These are phyloP conservation scores for Hypercompe scribonia DNA, from an alignment of 2,888 invertebrate species.

Conservation along the genomic window DNA sequence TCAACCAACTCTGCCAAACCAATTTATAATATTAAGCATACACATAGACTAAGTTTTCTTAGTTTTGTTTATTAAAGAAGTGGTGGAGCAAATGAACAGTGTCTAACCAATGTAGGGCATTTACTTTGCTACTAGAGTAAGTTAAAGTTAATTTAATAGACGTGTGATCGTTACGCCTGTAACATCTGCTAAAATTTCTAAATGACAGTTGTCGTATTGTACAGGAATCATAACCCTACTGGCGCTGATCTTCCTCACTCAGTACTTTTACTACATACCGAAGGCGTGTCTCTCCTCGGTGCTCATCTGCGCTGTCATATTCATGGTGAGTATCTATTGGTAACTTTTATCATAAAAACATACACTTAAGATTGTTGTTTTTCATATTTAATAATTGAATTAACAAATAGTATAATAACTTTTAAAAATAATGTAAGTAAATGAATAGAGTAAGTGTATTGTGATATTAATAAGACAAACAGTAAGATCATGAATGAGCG, in stretches of 20 bases:
- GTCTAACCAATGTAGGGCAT: not conserved
- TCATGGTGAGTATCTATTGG: constrained; percentile 87
- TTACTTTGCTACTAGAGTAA: not conserved
- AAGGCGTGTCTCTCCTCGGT: constrained; percentile 94
- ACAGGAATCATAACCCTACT: constrained; percentile 92
- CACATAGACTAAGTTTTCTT: too few relatives aligned
- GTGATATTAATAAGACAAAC: not conserved
- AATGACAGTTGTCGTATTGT: not conserved
- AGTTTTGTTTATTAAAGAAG: too few relatives aligned
- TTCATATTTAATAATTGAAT: too few relatives aligned
- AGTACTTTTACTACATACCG: constrained; percentile 95
- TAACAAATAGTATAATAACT: too few relatives aligned
- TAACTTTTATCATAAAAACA: not conserved
- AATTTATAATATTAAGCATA: too few relatives aligned
- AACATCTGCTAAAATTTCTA: not conserved
- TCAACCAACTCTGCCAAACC: too few relatives aligned
- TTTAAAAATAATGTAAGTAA: not conserved
- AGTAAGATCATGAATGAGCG: constrained; percentile 1
- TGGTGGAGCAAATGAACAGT: too few relatives aligned
- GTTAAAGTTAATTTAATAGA: too few relatives aligned
- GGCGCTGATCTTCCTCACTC: constrained; percentile 94
- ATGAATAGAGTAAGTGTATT: not conserved
- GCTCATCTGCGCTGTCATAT: constrained; percentile 95
- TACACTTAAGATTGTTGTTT: not conserved
- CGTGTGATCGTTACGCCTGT: not conserved